Evolutionary conservation across 2,888 invertebrate genomes (phyloP).

Genomic region (Dione juno): DNA sequence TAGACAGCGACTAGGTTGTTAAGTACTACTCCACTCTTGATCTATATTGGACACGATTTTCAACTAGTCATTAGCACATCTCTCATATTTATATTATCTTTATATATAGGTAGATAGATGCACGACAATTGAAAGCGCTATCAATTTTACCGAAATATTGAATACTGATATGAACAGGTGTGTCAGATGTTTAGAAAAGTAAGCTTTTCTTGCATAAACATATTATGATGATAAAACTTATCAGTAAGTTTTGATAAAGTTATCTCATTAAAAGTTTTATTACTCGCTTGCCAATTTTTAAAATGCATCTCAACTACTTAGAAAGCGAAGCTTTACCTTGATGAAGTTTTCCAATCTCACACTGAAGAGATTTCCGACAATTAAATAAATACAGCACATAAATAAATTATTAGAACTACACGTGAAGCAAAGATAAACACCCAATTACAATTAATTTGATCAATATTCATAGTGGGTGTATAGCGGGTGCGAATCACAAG

Average conservation of each 20-base stretch:
- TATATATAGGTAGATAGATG: too few relatives aligned
- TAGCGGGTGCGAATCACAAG: background rate
- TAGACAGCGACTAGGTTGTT: too few relatives aligned
- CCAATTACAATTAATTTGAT: conserved; percentile 4
- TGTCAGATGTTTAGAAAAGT: too few relatives aligned
- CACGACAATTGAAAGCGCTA: too few relatives aligned
- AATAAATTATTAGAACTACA: background rate
- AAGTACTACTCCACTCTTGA: too few relatives aligned
- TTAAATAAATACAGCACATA: conserved; percentile 7
- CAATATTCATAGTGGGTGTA: conserved; percentile 5
- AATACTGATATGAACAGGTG: too few relatives aligned
- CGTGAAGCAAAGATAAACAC: background rate
- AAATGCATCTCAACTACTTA: conserved; percentile 25
- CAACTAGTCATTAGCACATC: too few relatives aligned
- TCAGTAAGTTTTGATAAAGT: conserved; percentile 1
- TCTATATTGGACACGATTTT: too few relatives aligned
- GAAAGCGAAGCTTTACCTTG: conserved; percentile 9
- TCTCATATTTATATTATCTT: too few relatives aligned
- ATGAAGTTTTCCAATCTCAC: conserved; percentile 21
- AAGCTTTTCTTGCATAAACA: background rate
- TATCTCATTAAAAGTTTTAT: conserved; percentile 13
- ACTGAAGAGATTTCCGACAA: conserved; percentile 6
- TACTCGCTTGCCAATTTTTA: background rate
- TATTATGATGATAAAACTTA: background rate
- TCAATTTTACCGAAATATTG: too few relatives aligned